A percentile compares a stretch with the other conserved stretches of the same genome.
These are phyloP conservation scores for Pantala flavescens DNA, from an alignment of 1,140 invertebrate species.

Conservation along the genomic window DNA sequence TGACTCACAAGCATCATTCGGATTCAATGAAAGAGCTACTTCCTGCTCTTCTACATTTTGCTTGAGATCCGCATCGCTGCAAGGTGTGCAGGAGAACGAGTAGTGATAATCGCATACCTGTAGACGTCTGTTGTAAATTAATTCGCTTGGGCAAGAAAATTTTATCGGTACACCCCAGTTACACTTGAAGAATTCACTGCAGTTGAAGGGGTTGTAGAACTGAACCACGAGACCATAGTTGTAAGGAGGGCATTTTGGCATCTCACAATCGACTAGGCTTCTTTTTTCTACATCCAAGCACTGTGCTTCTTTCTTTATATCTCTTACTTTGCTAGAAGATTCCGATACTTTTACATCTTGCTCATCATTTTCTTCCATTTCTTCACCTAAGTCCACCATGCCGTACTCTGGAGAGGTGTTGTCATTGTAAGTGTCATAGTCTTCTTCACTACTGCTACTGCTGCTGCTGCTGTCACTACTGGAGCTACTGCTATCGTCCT, in stretches of 20 bases:
- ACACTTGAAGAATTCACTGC: slow-evolving; percentile 25
- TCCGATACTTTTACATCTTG: no score
- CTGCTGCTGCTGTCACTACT: slow-evolving; percentile 11
- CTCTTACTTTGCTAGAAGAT: no score
- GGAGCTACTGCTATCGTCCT: background rate
- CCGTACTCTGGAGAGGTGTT: no score
- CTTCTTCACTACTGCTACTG: background rate
- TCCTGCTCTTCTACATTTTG: no score
- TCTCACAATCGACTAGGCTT: no score
- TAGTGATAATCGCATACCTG: slow-evolving; percentile 25
- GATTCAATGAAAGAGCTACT: no score
- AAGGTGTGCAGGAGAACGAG: background rate
- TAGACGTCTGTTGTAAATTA: slow-evolving; percentile 21
- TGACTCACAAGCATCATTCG: background rate
- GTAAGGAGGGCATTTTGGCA: background rate
- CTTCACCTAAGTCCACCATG: no score
- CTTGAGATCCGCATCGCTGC: no score
- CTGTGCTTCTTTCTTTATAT: no score
- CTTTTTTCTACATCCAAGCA: no score
- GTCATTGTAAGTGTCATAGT: no score
- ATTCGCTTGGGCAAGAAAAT: slow-evolving; percentile 13
- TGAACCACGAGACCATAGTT: background rate
- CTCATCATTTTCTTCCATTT: no score
- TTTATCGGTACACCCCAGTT: slow-evolving; percentile 19
- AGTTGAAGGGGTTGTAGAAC: slow-evolving; percentile 23